Percentiles rank a stretch among this genome's conserved stretches.
phyloP scores from a whole-genome alignment of 2,797 vertebrate genomes.

The Dromococcyx pavoninus region DNA sequence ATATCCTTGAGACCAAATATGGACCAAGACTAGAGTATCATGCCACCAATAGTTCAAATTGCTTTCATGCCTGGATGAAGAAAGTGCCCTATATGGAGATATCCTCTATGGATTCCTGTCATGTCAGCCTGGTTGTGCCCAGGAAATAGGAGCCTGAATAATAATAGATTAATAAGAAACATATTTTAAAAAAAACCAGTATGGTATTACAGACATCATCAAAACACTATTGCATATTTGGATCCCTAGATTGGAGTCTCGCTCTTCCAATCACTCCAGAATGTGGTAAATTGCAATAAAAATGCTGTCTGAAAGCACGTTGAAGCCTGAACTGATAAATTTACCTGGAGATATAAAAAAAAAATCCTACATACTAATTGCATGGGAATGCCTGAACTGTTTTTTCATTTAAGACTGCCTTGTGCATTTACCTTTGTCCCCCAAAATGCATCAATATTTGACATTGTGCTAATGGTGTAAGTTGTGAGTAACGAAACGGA shows the following conservation, averaged over 20 bases:
- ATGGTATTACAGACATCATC: background rate
- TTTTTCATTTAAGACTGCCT: background rate
- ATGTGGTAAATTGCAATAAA: background rate
- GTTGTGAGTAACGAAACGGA: background rate
- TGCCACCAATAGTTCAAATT: background rate
- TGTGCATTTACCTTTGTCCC: background rate
- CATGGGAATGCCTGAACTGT: background rate
- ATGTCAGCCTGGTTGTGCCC: background rate
- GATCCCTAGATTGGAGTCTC: background rate
- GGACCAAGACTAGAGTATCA: background rate
- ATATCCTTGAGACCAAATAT: background rate
- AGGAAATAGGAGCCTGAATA: background rate
- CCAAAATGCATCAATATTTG: background rate
- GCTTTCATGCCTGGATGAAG: background rate
- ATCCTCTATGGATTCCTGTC: background rate
- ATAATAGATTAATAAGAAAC: background rate
- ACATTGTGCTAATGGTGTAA: background rate
- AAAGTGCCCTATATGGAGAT: background rate
- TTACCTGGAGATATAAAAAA: background rate
- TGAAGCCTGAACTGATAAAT: background rate
- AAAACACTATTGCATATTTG: background rate
- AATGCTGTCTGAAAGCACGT: background rate
- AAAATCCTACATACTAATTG: background rate
- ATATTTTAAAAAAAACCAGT: background rate
- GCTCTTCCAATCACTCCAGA: background rate